Conservation (phyloP, 2,888 invertebrate genomes). For the Scelioninae gen. 1 region DNA sequence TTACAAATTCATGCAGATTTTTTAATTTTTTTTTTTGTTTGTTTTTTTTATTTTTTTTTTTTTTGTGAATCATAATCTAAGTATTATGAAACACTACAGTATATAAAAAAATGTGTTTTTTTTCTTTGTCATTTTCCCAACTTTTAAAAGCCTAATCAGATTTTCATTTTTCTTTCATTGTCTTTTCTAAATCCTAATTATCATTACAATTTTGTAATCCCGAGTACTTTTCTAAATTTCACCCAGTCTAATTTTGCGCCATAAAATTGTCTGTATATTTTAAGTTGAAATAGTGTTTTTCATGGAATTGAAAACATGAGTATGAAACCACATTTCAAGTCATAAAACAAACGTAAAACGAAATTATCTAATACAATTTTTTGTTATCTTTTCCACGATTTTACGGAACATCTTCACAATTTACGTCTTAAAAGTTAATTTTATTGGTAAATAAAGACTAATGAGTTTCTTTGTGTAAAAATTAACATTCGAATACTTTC, state of each 20-base stretch:
- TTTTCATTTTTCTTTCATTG: neutral
- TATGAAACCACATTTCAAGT: constrained; percentile 1
- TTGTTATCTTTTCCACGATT: neutral
- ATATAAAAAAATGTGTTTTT: too few species aligned
- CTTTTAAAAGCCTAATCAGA: neutral
- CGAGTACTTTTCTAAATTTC: constrained; percentile 16
- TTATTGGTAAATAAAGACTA: too few species aligned
- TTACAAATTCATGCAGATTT: too few species aligned
- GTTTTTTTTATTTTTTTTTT: too few species aligned
- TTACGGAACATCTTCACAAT: too few species aligned
- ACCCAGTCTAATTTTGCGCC: neutral
- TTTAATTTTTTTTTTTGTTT: too few species aligned
- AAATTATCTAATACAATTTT: constrained; percentile 21
- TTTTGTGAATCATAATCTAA: too few species aligned
- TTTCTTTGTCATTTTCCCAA: neutral
- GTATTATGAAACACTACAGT: too few species aligned
- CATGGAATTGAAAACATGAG: constrained; percentile 29
- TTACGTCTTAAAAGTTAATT: too few species aligned
- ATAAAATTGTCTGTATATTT: constrained; percentile 10
- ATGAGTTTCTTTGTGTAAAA: too few species aligned
- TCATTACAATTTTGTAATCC: neutral
- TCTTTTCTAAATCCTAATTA: neutral
- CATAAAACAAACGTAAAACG: constrained; percentile 18
- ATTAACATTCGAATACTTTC: too few species aligned
- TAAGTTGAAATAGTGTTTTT: neutral